Evolutionary conservation across 2,888 invertebrate species (phyloP), one percentile per base, ranked within the genome.

Genomic region (Aquatica leii): DNA sequence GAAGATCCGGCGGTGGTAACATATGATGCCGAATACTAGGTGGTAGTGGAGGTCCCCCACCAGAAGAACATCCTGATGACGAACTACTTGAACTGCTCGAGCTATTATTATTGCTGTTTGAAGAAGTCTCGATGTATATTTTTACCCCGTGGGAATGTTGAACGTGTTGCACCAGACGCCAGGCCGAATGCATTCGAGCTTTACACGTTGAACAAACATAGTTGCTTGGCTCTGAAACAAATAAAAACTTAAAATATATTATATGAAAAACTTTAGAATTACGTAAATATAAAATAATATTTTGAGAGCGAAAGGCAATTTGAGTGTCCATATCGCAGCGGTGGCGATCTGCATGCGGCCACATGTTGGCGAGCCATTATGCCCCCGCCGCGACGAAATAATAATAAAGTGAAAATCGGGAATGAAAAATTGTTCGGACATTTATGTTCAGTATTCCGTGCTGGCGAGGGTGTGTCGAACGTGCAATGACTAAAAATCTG

Each of bases 141-240:
- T 95, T 93, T 67, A 97, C 91, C 15, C 97, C 97, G 78, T 98
- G 98, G 63, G 92, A 90, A 76, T 93, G 92, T 81, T 98, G 97
- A 21, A 94, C 97, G 81, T 98, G 98, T 80, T 97, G 97, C 40
- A 98, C 88, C 65, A 98, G 86, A 61, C 92, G 87, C 98, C 98
- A 98, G 5, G 98, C 97, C n/a, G 96, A 96, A 73, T 90, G 90
- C 73, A 94, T 89, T 52, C 93, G 90, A 68, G 93, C 91, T 78
- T 95, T 95, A 85, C 98, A 98, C 71, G 96, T 95, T 49, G 92
- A 93, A 79, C 97, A 98, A 71, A 95, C 92, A 82, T 96, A 93
- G 86, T 93, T 94, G 83, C 92, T 92, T 70, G 97, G 97, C 84
- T 97, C 97, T 95, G 91, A 67, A 88, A 88, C 81, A 83, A 75